Evolutionary conservation across 2,113 vertebrate genomes (phyloP).

Genomic region (Psittacula cyanocephala): DNA sequence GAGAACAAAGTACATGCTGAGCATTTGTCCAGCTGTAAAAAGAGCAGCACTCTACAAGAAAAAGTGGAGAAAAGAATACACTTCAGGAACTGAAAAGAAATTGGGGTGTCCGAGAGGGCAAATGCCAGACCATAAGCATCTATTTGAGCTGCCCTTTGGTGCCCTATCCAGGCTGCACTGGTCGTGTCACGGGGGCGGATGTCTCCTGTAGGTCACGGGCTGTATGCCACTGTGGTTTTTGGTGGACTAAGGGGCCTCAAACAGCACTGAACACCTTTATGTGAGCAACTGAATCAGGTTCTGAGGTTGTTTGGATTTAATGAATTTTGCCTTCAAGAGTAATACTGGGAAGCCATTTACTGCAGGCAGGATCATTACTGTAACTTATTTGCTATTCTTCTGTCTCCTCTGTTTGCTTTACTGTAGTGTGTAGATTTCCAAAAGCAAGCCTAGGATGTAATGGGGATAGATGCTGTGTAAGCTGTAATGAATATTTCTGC

Average conservation of each 20-base stretch:
- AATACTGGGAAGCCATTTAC: background rate
- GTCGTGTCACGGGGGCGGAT: background rate
- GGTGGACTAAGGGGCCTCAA: background rate
- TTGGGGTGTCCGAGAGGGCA: background rate
- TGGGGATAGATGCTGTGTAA: background rate
- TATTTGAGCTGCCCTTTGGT: background rate
- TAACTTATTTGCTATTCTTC: background rate
- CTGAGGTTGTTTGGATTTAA: background rate
- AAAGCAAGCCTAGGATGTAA: background rate
- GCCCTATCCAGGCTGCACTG: background rate
- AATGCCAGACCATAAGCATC: no score
- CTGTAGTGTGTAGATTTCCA: background rate
- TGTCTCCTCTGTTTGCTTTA: background rate
- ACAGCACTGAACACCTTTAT: background rate
- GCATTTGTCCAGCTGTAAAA: background rate
- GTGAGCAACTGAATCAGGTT: background rate
- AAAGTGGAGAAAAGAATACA: background rate
- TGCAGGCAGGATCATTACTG: background rate
- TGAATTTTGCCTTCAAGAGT: background rate
- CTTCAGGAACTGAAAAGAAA: background rate
- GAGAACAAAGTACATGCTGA: background rate
- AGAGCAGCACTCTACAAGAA: no score
- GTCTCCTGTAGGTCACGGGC: background rate
- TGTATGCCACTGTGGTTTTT: background rate
- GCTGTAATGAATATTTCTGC: background rate